phyloP scores from a whole-genome alignment of 2,797 vertebrate species.

The Sebastes reedi region DNA sequence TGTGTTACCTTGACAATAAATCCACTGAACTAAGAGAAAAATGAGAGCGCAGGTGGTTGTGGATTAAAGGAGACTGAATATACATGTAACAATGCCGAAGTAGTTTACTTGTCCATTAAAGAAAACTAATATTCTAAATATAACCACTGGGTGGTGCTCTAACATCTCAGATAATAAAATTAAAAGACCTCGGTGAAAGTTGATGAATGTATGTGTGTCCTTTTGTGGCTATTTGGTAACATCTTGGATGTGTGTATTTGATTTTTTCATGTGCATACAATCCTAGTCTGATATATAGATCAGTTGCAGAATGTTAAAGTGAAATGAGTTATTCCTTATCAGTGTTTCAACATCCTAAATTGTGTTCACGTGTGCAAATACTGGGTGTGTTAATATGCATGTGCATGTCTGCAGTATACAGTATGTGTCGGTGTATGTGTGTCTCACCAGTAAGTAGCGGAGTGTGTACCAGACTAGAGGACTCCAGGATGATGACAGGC shows the following conservation, averaged over 20 bases:
- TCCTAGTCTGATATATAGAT: not conserved
- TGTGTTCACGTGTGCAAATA: not conserved
- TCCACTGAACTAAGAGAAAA: not conserved
- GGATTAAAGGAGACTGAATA: not conserved
- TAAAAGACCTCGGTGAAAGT: not conserved
- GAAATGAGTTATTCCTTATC: not conserved
- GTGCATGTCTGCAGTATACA: not conserved
- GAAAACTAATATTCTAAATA: not conserved
- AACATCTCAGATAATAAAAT: constrained; percentile 7
- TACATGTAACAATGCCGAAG: not conserved
- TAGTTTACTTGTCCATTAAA: not conserved
- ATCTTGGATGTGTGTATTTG: not conserved
- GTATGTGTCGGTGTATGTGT: not conserved
- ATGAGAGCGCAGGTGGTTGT: not conserved
- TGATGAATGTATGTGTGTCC: not conserved
- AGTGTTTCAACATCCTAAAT: not conserved
- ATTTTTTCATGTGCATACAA: not conserved
- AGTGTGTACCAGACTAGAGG: constrained; percentile 85
- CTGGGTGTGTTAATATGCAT: not conserved
- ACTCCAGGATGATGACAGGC: constrained; percentile 93
- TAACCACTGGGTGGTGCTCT: constrained; percentile 57
- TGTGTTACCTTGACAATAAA: not conserved
- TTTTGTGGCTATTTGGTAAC: not conserved
- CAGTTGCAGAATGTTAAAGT: not conserved
- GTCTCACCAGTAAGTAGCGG: constrained; percentile 88